Base-by-base conservation (phyloP, 2,113 vertebrate genomes). In the Enhydra lutris region DNA sequence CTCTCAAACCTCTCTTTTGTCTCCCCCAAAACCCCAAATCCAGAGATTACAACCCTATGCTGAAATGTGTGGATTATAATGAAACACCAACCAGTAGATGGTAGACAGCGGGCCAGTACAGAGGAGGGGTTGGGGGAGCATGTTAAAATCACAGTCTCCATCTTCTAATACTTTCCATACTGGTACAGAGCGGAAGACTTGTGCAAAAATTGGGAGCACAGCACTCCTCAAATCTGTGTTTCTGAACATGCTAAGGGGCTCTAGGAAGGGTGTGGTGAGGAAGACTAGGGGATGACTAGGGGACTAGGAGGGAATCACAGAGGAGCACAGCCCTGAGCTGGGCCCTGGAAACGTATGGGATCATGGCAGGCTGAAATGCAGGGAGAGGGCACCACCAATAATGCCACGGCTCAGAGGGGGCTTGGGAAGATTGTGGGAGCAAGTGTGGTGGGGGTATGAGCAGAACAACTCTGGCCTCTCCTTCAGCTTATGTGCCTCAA, bases 1-100 rank as follows among this genome's bases (percentile, higher is more conserved):
- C 87, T 84, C 93, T 92, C 36, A 55, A 76, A 78, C 23, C 85
- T 88, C 65, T 87, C n/a, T 91, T 95, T 88, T 7, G 20, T 69
- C 24, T 73, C 1, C 21, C 17, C 14, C 15, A 1, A 31, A 29
- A 18, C 24, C 15, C 11, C 36, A 86, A 93, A 95, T 55, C 81
- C 42, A 88, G 14, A 18, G 42, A 81, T 89, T 59, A 52, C 73
- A 86, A 65, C 6, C 24, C 29, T 74, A 39, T 29, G 59, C 78
- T 59, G 21, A 89, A 95, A 94, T 87, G 67, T 13, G 26, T 82
- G 31, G 26, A 3, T 65, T 57, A 34, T 4, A 42, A 57, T 34
- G 71, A 90, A 91, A 74, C 45, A 86, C 2, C 6, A 23, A 34
- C n/a, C 24, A 73, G 23, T 7, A 80, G 31, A 57, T 61, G 45